A percentile compares a stretch with the other conserved stretches of the same genome.
phyloP scores from a whole-genome alignment of 1,140 invertebrate genomes.

The Hestina assimilis region DNA sequence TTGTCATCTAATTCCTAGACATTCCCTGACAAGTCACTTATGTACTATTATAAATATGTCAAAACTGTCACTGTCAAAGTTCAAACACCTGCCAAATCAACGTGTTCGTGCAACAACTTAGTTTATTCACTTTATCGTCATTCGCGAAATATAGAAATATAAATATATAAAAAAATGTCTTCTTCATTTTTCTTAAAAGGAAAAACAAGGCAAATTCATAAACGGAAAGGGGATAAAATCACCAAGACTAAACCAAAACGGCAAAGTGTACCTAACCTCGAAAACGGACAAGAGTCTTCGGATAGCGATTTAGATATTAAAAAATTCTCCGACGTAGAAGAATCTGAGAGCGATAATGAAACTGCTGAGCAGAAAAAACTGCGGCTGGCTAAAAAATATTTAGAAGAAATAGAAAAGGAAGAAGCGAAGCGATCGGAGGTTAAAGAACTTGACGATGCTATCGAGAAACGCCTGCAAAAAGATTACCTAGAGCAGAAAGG shows the following conservation, averaged over 20 bases:
- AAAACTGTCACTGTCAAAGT: slow-evolving; percentile 10
- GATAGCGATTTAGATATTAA: slow-evolving; percentile 73
- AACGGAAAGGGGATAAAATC: slow-evolving; percentile 73
- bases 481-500: slow-evolving; percentile 93
- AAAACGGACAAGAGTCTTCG: slow-evolving; percentile 78
- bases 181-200: slow-evolving; percentile 82
- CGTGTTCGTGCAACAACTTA: slow-evolving; percentile 2
- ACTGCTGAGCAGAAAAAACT: slow-evolving; percentile 94
- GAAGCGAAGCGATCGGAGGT: slow-evolving; percentile 84
- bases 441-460: slow-evolving; percentile 83
- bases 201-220: slow-evolving; percentile 77
- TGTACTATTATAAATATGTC: no score
- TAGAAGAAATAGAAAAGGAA: slow-evolving; percentile 91
- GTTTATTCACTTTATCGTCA: not conserved
- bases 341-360: slow-evolving; percentile 85
- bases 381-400: slow-evolving; percentile 91
- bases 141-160: not conserved
- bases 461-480: slow-evolving; percentile 86
- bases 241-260: slow-evolving; percentile 60
- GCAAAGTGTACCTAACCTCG: slow-evolving; percentile 71
- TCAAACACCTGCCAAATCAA: slow-evolving; percentile 21
- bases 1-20: no score
- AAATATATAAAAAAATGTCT: slow-evolving; percentile 45
- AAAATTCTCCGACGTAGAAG: slow-evolving; percentile 78
- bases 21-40: no score